A percentile compares a stretch with the other conserved stretches of the same genome.
These are phyloP conservation scores for Brachionus rotundiformis DNA, from an alignment of 1,140 invertebrate genomes.

Conservation along the genomic window DNA sequence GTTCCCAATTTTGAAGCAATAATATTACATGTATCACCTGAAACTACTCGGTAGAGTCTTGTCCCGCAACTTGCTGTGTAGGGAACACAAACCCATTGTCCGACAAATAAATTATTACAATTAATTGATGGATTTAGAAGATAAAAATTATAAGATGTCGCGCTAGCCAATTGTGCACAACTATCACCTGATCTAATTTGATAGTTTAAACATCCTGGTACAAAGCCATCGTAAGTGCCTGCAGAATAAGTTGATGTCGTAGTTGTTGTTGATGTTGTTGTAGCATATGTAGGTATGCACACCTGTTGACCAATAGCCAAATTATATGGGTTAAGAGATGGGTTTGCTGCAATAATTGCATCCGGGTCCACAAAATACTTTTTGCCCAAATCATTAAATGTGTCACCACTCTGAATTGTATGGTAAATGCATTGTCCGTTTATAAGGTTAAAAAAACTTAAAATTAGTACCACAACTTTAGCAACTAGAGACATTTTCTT, in stretches of 20 bases:
- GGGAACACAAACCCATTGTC: conserved; percentile 8
- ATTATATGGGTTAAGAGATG: neutral
- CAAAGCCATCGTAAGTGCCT: neutral
- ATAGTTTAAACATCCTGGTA: neutral
- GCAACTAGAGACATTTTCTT: neutral
- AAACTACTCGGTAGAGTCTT: neutral
- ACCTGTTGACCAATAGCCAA: neutral
- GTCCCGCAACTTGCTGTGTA: neutral
- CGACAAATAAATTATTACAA: conserved; percentile 3
- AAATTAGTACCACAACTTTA: neutral
- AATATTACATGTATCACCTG: neutral
- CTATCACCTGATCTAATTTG: neutral
- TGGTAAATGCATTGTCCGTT: neutral
- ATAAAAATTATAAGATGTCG: neutral
- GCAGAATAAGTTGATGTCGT: neutral
- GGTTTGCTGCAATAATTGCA: neutral
- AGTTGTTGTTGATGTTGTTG: neutral
- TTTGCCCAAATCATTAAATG: neutral
- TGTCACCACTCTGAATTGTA: conserved; percentile 1
- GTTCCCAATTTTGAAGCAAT: neutral
- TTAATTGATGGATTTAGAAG: conserved; percentile 5
- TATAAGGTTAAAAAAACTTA: neutral
- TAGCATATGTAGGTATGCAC: neutral
- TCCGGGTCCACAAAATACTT: neutral
- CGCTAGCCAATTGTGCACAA: neutral